Evolutionary conservation across 2,888 invertebrate genomes (phyloP).

Genomic region (Hydroisotoma schaefferi): DNA sequence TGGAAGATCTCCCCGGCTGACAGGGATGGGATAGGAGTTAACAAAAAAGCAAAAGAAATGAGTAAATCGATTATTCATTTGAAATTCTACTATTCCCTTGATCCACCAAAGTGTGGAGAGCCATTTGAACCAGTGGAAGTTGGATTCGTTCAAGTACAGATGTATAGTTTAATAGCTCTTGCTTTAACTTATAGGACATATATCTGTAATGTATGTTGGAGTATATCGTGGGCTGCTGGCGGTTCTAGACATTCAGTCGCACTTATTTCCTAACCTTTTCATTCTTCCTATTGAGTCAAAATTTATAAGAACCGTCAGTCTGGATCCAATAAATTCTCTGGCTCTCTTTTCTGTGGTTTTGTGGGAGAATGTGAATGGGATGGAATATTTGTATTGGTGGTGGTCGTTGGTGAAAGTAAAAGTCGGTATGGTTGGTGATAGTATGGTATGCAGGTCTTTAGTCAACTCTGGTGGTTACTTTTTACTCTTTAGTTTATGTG

Average conservation of each 20-base stretch:
- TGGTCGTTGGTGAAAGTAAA: neutral
- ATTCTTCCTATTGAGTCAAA: slow-evolving; percentile 7
- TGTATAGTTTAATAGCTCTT: too few species aligned
- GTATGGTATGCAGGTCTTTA: neutral
- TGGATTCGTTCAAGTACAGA: neutral
- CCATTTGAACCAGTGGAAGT: neutral
- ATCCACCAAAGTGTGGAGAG: slow-evolving; percentile 1
- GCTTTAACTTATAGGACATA: too few species aligned
- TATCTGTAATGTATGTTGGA: too few species aligned
- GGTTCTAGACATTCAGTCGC: too few species aligned
- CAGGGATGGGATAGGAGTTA: neutral
- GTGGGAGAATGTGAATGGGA: neutral
- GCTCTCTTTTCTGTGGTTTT: neutral
- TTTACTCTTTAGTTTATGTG: too few species aligned
- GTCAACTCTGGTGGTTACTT: too few species aligned
- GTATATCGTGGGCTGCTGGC: too few species aligned
- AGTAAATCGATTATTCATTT: slow-evolving; percentile 7
- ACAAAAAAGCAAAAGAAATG: neutral
- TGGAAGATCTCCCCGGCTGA: neutral
- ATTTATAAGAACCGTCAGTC: slow-evolving; percentile 5
- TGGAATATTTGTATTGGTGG: neutral
- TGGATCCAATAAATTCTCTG: slow-evolving; percentile 5
- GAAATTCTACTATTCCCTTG: slow-evolving; percentile 3
- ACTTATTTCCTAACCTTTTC: too few species aligned
- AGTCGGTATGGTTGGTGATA: too few species aligned